Evolutionary conservation across 2,888 invertebrate genomes (phyloP), one percentile per base, ranked within the genome.

Genomic region (Zaprionus bogoriensis): DNA sequence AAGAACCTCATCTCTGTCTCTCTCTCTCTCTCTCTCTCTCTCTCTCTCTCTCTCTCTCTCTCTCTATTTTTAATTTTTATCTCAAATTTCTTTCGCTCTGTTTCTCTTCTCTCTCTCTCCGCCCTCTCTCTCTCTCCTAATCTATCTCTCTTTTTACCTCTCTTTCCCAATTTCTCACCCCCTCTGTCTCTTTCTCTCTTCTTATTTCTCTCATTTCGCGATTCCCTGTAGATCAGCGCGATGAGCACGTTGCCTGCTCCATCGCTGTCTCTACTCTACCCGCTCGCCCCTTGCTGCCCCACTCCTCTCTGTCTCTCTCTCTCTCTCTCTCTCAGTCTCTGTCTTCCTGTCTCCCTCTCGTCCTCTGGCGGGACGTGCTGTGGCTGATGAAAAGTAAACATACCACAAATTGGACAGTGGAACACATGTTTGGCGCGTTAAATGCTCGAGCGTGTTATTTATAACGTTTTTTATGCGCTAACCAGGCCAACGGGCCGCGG

Each of bases 341-440:
- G 2, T 9, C 39, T 2, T 4, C 19, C 28, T 19, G 27, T 7
- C 17, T 12, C 1, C 6, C 20, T 19, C 3, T 14, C 4, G n/a
- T n/a, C n/a, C n/a, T n/a, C n/a, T n/a, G n/a, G n/a, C 7, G 38
- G 17, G 41, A 38, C 28, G 69, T 42, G 59, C 42, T 46, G 48
- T 47, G 63, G 51, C 74, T 84, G 82, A 79, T 81, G 79, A 79
- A 83, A 85, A 77, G 83, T 82, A 85, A 83, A 85, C 83, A 85
- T 77, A 77, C 85, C 83, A 83, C 83, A 84, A 84, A 86, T 85
- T 86, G 86, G 80, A 83, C 86, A 80, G 79, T 82, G 82, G 82
- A 85, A 86, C 87, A 87, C 85, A 87, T 87, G 87, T 87, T 85
- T 80, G 87, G 85, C 83, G 87, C 86, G 86, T 85, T 87, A 86